A percentile compares a stretch with the other conserved stretches of the same genome.
phyloP scores from a whole-genome alignment of 2,113 vertebrate genomes.

The Acinonyx jubatus region DNA sequence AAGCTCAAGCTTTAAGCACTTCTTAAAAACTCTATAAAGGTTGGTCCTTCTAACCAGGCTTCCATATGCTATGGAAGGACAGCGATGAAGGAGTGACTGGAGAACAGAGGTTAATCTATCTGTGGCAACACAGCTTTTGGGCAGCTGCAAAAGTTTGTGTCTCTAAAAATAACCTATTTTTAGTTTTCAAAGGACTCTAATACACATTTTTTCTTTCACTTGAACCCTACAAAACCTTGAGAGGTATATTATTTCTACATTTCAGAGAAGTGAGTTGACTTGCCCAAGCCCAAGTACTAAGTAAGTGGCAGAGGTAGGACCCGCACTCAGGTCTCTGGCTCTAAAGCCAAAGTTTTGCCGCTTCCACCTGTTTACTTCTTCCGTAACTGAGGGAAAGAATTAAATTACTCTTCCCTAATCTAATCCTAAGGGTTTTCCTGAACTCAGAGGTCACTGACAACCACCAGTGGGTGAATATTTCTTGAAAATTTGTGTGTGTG shows the following conservation, averaged over 20 bases:
- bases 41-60: background rate
- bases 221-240: background rate
- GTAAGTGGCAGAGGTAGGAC: background rate
- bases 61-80: background rate
- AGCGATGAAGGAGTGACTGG: background rate
- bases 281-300: background rate
- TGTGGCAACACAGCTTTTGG: background rate
- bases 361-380: background rate
- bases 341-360: background rate
- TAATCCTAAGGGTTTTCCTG: background rate
- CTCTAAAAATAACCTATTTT: constrained; percentile 13
- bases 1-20: background rate
- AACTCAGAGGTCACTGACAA: background rate
- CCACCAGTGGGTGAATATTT: background rate
- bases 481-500: background rate
- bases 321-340: background rate
- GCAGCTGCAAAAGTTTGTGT: background rate
- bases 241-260: background rate
- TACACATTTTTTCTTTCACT: background rate
- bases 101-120: background rate
- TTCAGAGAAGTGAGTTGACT: background rate
- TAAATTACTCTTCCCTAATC: background rate
- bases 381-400: background rate
- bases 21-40: background rate
- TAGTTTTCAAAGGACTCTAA: background rate